Evolutionary conservation across 2,888 invertebrate genomes (phyloP), one percentile per base, ranked within the genome.

Genomic region (Rutpela maculata): DNA sequence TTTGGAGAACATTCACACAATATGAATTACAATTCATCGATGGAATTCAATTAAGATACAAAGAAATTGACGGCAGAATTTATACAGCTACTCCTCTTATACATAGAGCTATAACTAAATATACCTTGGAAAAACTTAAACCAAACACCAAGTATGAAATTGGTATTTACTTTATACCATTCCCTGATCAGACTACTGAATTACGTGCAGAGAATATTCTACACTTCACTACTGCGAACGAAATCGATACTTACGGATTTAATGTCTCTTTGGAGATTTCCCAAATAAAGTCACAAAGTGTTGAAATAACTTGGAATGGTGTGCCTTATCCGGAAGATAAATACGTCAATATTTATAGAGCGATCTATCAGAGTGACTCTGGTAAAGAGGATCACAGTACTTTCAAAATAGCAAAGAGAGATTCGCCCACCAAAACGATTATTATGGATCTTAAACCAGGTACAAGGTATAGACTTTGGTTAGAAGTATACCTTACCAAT

Each of bases 311-410:
- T 6, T 97, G 97, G 96, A 93, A 91, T 67, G 97, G 97, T 0
- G 94, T 97, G 0, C 97, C 97, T 0, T 93, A 95, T 83, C 97
- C 97, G 0, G 95, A 96, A 80, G 97, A 97, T 88, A 96, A 97
- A 88, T 97, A 95, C 90, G 96, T 97, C 68, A 95, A 97, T 83
- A 96, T 97, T 85, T 97, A 95, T 90, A 92, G 97, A 74, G 96
- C 96, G 0, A 96, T 96, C 81, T 95, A 95, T 88, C 94, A 95
- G 88, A 94, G 94, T 85, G 95, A 95, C 86, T 92, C 92, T 12
- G 94, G 93, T 55, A 94, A 95, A 84, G 94, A 95, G 84, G 93
- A 94, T 85, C 94, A 92, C 71, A 94, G 93, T 85, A 93, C 93
- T 0, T 95, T 95, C 86, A 95, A 95, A 89, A 92, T 95, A 55